Conservation (phyloP, 2,888 invertebrate genomes). For the Argyra leucocephala region DNA sequence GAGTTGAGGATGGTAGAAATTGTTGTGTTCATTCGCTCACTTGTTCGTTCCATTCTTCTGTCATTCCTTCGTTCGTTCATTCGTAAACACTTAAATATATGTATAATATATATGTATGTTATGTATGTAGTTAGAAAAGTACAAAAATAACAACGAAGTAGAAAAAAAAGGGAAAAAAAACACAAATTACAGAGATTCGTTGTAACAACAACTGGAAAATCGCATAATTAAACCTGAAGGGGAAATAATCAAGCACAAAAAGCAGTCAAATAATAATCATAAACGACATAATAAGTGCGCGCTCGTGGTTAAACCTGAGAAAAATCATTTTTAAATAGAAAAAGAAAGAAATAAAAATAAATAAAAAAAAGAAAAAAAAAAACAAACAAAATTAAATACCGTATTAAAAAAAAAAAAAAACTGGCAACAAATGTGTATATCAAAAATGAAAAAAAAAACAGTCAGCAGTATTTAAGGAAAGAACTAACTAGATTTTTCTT, state of each 20-base stretch:
- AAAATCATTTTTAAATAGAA: conserved; percentile 7
- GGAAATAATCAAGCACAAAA: conserved; percentile 2
- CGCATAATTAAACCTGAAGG: conserved; percentile 4
- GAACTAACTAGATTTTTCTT: too few relatives aligned
- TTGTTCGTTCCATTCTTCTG: background rate
- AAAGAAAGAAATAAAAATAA: background rate
- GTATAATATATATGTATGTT: too few relatives aligned
- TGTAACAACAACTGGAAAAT: background rate
- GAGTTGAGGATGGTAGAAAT: background rate
- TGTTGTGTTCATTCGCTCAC: background rate
- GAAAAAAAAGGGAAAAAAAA: background rate
- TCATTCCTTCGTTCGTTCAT: background rate
- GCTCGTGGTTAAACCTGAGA: conserved; percentile 1
- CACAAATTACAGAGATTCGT: background rate
- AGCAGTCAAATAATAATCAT: background rate
- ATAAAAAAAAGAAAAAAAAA: background rate
- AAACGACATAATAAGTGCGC: conserved; percentile 2
- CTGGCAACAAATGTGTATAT: too few relatives aligned
- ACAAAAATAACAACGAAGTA: background rate
- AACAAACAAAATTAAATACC: background rate
- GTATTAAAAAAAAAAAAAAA: background rate
- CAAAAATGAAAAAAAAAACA: too few relatives aligned
- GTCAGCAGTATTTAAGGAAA: too few relatives aligned
- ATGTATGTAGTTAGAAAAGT: too few relatives aligned
- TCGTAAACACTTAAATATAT: too few relatives aligned